A percentile compares a stretch with the other conserved stretches of the same genome.
phyloP scores from a whole-genome alignment of 1,140 invertebrate genomes.

The Drosophila micromelanica region DNA sequence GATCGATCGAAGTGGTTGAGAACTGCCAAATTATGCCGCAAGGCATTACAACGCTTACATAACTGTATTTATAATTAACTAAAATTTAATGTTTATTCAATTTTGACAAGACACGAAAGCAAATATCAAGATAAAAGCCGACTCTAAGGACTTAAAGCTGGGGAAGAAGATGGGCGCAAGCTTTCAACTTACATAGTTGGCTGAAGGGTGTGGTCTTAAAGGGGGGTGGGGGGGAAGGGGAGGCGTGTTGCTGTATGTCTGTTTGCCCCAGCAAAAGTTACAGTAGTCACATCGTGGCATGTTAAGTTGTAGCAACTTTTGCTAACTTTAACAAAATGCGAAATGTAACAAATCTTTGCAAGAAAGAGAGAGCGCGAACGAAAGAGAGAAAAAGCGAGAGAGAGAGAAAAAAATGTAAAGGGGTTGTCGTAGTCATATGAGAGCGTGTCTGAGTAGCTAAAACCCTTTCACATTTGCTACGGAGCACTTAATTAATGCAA shows the following conservation, averaged over 20 bases:
- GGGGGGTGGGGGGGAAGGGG: background rate
- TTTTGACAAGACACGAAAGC: conserved; percentile 34
- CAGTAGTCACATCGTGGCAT: conserved; percentile 61
- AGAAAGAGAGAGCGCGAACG: background rate
- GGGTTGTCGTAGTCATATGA: background rate
- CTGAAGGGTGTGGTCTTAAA: too few relatives aligned
- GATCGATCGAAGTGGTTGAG: conserved; percentile 34
- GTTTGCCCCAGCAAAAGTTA: conserved; percentile 43
- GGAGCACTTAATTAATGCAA: conserved; percentile 59
- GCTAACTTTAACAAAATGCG: conserved; percentile 46
- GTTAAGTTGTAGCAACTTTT: conserved; percentile 64
- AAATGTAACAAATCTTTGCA: conserved; percentile 49
- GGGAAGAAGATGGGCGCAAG: conserved; percentile 21
- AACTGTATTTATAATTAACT: conserved; percentile 63
- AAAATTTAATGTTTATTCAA: conserved; percentile 41
- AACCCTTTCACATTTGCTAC: conserved; percentile 29
- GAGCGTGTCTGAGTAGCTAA: background rate
- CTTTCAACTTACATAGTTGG: conserved; percentile 35
- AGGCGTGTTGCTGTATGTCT: background rate
- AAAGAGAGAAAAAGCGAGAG: background rate
- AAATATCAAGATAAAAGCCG: conserved; percentile 32
- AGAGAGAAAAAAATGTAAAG: too few relatives aligned
- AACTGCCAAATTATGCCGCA: conserved; percentile 18
- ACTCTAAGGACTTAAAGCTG: background rate
- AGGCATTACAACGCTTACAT: conserved; percentile 37